phyloP scores from a whole-genome alignment of 2,888 invertebrate species.

The Himalopsyche japonica region DNA sequence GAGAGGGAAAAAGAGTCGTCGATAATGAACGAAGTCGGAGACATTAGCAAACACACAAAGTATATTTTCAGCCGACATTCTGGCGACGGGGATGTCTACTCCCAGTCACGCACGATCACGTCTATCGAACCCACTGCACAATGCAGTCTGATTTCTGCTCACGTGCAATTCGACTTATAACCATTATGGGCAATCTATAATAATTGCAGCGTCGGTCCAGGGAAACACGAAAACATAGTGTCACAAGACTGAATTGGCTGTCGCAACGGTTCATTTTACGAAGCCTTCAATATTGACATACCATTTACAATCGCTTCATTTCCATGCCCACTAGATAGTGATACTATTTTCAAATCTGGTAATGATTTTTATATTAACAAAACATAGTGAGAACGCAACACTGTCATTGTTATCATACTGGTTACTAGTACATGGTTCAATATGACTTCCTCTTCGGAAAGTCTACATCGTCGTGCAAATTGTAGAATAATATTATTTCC shows the following conservation, averaged over 20 bases:
- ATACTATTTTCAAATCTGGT: too few species aligned
- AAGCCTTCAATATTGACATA: too few species aligned
- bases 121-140: background rate
- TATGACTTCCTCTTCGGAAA: too few species aligned
- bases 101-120: background rate
- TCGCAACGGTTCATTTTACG: background rate
- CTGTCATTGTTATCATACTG: too few species aligned
- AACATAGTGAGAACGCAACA: too few species aligned
- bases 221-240: background rate
- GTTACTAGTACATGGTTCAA: too few species aligned
- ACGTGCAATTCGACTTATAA: background rate
- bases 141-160: background rate
- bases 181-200: background rate
- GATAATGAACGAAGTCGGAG: background rate
- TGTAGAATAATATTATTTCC: too few species aligned
- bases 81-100: slow-evolving; percentile 12
- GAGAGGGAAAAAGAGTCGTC: background rate
- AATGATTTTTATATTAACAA: too few species aligned
- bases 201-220: background rate
- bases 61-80: slow-evolving; percentile 8
- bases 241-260: background rate
- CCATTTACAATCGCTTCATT: too few species aligned
- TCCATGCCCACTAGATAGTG: too few species aligned
- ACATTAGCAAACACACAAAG: slow-evolving; percentile 5
- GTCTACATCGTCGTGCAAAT: too few species aligned